Base-by-base conservation (phyloP, 2,113 vertebrate species). In the Notothenia coriiceps region DNA sequence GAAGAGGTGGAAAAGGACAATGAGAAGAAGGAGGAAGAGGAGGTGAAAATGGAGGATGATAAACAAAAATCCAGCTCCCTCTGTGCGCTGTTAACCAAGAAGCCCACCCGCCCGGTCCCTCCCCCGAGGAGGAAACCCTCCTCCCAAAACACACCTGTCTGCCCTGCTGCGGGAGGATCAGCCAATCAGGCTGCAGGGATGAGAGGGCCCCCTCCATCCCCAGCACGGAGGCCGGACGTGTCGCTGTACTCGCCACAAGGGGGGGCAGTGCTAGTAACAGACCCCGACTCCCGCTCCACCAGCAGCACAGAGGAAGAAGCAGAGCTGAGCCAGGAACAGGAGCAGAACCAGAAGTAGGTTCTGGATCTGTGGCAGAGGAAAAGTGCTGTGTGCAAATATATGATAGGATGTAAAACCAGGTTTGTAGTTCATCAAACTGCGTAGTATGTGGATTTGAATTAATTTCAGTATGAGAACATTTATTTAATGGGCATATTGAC, bases 261-360 rank as follows among this genome's bases (percentile, higher is more conserved):
- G 51, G 95, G 88, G 1, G 5, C 88, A 6, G 75, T 77, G 10
- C 7, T 90, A 0, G 84, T 68, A 0, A 85, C 93, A 0, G 97
- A 99, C 70, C 95, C 92, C 0, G 98, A 99, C 80, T 98, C 98
- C 20, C 96, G 95, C 86, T 98, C 97, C 0, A 96, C 95, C 82
- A 99, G 98, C 92, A 98, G 97, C 92, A 96, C 97, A 0, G 98
- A 99, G 80, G 98, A 99, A 83, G 97, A 98, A 29, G 82, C 82
- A 20, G 98, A 98, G 4, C 46, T 55, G 7, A 82, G 52, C 84
- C 90, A 72, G 72, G 88, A 86, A 12, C 81, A 70, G 17, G 90
- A 90, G n/a, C 74, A 40, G 33, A 86, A 86, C 35, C 64, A 64
- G 3, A 90, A 60, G 93, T 92, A 73, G 20, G 82, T 84, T 40